Evolutionary conservation across 2,113 vertebrate species (phyloP).

Genomic region (Semicossyphus pulcher): DNA sequence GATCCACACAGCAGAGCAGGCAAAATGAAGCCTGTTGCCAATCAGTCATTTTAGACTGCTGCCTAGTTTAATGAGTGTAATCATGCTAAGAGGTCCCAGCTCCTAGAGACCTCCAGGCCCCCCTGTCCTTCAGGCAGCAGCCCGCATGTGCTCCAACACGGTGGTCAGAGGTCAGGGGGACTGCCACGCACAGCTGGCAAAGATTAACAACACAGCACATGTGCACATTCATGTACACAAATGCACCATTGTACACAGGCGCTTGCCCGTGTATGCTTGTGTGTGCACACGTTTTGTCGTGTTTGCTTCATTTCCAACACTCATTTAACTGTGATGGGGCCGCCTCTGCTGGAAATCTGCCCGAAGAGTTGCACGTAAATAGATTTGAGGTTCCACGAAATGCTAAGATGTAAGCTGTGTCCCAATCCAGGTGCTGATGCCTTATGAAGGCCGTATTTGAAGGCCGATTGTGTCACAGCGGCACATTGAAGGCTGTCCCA

Average conservation of each 20-base stretch:
- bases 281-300: constrained; percentile 47
- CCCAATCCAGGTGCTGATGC: too few relatives aligned
- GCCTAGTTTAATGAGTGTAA: constrained; percentile 69
- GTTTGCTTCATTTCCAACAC: constrained; percentile 55
- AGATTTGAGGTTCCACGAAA: background rate
- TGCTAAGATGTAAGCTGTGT: too few relatives aligned
- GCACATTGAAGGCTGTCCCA: too few relatives aligned
- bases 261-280: constrained; percentile 29
- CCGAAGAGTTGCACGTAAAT: constrained; percentile 18
- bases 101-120: constrained; percentile 48
- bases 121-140: constrained; percentile 47
- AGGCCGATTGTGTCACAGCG: too few relatives aligned
- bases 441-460: too few relatives aligned
- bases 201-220: constrained; percentile 77
- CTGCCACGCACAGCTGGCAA: constrained; percentile 78
- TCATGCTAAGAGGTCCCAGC: constrained; percentile 77
- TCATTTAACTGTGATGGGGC: constrained; percentile 38
- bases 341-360: constrained; percentile 41
- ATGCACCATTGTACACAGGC: constrained; percentile 65
- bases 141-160: constrained; percentile 31
- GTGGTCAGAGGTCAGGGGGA: constrained; percentile 73
- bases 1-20: constrained; percentile 16
- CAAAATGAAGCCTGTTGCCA: constrained; percentile 62
- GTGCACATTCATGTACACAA: constrained; percentile 70
- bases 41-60: constrained; percentile 52